Evolutionary conservation across 2,113 vertebrate genomes (phyloP).

Genomic region (Hepsetus odoe): DNA sequence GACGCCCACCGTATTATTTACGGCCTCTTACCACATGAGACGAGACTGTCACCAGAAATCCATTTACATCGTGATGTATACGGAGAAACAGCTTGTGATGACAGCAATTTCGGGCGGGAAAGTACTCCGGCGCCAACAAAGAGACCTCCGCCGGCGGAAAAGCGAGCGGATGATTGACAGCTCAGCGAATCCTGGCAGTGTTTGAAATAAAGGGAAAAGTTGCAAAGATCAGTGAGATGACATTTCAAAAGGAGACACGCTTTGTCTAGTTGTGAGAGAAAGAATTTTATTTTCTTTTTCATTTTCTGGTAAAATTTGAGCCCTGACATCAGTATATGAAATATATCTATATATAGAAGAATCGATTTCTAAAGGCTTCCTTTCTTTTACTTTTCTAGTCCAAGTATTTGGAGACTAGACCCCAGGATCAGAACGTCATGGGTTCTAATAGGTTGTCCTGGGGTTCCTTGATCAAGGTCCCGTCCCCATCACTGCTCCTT

Average conservation of each 20-base stretch:
- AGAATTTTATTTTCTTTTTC: no score
- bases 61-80: slow-evolving; percentile 51
- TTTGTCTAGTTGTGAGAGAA: background rate
- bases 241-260: background rate
- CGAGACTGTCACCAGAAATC: slow-evolving; percentile 47
- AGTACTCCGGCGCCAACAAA: slow-evolving; percentile 39
- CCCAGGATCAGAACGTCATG: no score
- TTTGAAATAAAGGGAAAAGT: slow-evolving; percentile 17
- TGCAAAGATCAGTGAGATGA: background rate
- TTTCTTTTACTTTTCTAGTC: no score
- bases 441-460: no score
- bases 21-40: slow-evolving; percentile 53
- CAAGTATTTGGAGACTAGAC: no score
- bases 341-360: no score
- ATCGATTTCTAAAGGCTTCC: no score
- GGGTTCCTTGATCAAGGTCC: no score
- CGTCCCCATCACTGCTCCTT: no score
- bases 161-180: slow-evolving; percentile 40
- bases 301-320: no score
- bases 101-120: slow-evolving; percentile 51
- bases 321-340: no score
- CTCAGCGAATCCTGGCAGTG: background rate
- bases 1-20: slow-evolving; percentile 47
- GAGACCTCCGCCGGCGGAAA: slow-evolving; percentile 14
- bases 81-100: slow-evolving; percentile 38